These are phyloP conservation scores for Vultur gryphus DNA, from an alignment of 2,797 vertebrate genomes.

Conservation along the genomic window DNA sequence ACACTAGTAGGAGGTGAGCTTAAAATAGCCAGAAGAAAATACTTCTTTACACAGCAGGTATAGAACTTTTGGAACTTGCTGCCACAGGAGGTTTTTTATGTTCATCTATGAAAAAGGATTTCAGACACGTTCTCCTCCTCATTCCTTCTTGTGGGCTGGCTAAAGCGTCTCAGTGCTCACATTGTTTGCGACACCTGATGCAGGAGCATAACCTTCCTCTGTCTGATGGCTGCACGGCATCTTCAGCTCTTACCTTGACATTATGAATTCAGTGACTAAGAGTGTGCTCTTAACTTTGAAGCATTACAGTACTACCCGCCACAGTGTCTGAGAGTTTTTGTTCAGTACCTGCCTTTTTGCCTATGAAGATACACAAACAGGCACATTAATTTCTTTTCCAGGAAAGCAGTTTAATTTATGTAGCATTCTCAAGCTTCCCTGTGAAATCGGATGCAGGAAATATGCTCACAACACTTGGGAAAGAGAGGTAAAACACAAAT, in stretches of 20 bases:
- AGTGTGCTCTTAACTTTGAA: background rate
- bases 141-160: background rate
- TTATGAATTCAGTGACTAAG: background rate
- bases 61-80: background rate
- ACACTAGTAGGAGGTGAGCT: background rate
- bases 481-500: background rate
- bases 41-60: background rate
- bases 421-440: background rate
- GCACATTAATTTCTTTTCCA: background rate
- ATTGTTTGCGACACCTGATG: background rate
- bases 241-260: background rate
- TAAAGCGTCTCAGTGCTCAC: accelerated
- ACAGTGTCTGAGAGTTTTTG: background rate
- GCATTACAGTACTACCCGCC: background rate
- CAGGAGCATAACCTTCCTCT: background rate
- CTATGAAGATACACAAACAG: background rate
- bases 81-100: background rate
- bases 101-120: background rate
- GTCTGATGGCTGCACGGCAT: accelerated
- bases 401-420: background rate
- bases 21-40: background rate
- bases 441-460: background rate
- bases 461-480: accelerated
- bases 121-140: background rate
- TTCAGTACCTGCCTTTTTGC: background rate